Percentiles rank a stretch among this genome's conserved stretches.
These are phyloP conservation scores for Dasysyrphus albostriatus DNA, from an alignment of 2,888 invertebrate genomes.

Conservation along the genomic window DNA sequence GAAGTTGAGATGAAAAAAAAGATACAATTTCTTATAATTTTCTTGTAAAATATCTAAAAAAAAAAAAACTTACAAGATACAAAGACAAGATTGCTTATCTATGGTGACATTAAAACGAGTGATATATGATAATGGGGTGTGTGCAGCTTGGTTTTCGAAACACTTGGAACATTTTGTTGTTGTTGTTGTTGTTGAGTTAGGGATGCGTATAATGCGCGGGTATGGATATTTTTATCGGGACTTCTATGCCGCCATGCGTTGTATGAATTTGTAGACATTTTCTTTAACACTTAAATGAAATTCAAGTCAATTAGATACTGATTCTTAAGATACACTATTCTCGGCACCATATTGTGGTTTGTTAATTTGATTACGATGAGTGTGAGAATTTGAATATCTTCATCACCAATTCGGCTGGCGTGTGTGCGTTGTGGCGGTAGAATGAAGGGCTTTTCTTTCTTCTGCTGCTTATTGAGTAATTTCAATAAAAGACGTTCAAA, in stretches of 20 bases:
- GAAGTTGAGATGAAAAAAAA: conserved; percentile 12
- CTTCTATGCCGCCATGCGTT: background rate
- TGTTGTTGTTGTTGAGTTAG: conserved; percentile 31
- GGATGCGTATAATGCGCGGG: conserved; percentile 31
- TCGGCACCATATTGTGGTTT: conserved; percentile 39
- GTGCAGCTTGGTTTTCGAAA: conserved; percentile 29
- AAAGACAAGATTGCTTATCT: conserved; percentile 71
- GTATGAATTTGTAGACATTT: background rate
- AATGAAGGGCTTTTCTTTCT: conserved; percentile 20
- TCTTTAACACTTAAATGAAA: conserved; percentile 40
- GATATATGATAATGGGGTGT: conserved; percentile 71
- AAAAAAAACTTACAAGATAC: conserved; percentile 60
- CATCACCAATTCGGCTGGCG: conserved; percentile 21
- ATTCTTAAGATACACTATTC: conserved; percentile 56
- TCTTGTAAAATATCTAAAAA: conserved; percentile 21
- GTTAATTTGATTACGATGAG: conserved; percentile 68
- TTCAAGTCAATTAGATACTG: conserved; percentile 73
- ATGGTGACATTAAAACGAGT: conserved; percentile 70
- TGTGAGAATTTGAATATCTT: conserved; percentile 73
- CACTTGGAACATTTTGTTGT: conserved; percentile 8
- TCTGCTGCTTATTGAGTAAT: conserved; percentile 45
- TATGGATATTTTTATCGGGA: conserved; percentile 31
- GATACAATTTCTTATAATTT: conserved; percentile 35
- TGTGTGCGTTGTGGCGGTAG: background rate
- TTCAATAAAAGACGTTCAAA: conserved; percentile 17